These are phyloP conservation scores for Propithecus perrieri DNA, from an alignment of 2,797 vertebrate genomes.

Conservation along the genomic window DNA sequence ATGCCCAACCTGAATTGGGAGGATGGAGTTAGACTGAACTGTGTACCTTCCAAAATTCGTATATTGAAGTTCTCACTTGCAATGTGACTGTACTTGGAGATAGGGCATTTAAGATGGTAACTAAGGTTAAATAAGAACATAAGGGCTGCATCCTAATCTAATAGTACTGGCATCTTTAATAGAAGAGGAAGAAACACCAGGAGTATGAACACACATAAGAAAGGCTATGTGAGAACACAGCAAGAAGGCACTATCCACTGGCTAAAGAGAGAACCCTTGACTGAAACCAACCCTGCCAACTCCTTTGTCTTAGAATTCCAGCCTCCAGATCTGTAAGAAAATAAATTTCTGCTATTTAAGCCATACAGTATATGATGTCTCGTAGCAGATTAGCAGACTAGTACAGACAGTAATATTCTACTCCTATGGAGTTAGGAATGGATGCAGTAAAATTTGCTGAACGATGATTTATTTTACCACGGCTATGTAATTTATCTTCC, in stretches of 20 bases:
- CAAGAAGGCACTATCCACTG: fast-evolving
- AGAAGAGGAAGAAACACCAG: neutral
- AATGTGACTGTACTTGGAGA: neutral
- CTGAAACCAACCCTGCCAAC: fast-evolving
- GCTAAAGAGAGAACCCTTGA: neutral
- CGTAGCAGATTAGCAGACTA: neutral
- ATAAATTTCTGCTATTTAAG: neutral
- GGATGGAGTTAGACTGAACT: neutral
- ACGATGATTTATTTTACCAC: neutral
- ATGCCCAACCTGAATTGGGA: neutral
- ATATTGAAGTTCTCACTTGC: neutral
- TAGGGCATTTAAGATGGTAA: neutral
- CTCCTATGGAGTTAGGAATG: fast-evolving
- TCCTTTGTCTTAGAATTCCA: neutral
- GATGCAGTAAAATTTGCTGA: neutral
- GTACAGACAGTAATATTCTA: neutral
- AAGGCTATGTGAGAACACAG: fast-evolving
- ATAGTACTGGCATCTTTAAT: neutral
- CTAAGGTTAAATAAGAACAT: neutral
- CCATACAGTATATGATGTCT: neutral
- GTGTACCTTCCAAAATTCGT: neutral
- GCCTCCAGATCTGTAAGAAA: neutral
- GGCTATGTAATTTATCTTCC: neutral
- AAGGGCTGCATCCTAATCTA: neutral
- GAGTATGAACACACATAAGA: neutral